Evolutionary conservation across 1,140 invertebrate species (phyloP).

Genomic region (Polyergus mexicanus): DNA sequence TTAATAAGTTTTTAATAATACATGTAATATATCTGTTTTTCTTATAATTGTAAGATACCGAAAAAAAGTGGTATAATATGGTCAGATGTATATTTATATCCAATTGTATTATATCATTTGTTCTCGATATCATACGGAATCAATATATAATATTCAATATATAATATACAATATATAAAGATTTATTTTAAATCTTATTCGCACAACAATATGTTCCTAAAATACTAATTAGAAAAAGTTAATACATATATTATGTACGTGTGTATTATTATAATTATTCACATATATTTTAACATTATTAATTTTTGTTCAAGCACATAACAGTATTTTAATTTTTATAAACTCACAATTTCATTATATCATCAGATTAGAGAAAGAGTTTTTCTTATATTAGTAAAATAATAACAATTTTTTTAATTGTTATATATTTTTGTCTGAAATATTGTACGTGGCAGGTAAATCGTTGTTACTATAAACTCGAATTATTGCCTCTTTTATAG

Average conservation of each 20-base stretch:
- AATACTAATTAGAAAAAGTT: conserved; percentile 18
- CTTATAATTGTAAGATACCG: neutral
- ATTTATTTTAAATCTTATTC: neutral
- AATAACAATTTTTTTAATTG: neutral
- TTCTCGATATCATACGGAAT: neutral
- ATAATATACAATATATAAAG: neutral
- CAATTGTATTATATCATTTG: too few relatives aligned
- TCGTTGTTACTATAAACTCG: neutral
- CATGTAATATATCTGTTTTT: neutral
- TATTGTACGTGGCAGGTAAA: neutral
- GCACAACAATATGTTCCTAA: neutral
- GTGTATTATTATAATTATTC: too few relatives aligned
- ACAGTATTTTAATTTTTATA: too few relatives aligned
- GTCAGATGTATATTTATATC: too few relatives aligned
- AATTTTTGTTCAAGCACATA: too few relatives aligned
- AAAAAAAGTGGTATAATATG: too few relatives aligned
- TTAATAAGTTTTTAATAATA: conserved; percentile 19
- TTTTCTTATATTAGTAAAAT: neutral
- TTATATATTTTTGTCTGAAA: neutral
- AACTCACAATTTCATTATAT: neutral
- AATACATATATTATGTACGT: neutral
- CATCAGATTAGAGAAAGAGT: neutral
- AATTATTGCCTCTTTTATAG: neutral
- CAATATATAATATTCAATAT: neutral
- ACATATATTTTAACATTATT: too few relatives aligned